Conservation (phyloP, 2,113 vertebrate species). For the Morone chrysops region DNA sequence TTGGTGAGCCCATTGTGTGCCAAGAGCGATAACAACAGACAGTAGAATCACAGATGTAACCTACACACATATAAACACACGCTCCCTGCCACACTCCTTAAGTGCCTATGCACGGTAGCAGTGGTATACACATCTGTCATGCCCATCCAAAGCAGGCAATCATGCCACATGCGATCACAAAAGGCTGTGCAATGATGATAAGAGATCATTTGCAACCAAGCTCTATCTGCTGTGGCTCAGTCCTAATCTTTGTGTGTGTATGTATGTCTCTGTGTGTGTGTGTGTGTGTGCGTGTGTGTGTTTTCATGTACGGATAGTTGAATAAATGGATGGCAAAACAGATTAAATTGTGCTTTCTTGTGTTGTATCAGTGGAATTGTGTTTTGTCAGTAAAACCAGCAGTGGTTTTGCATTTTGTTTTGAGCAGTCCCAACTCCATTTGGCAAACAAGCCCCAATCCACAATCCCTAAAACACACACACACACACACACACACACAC, state of each 20-base stretch:
- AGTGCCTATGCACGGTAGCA: constrained; percentile 55
- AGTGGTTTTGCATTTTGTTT: constrained; percentile 25
- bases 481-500: background rate
- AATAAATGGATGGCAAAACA: constrained; percentile 50
- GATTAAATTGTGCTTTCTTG: constrained; percentile 54
- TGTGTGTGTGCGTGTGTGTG: background rate
- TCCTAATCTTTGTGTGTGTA: constrained; percentile 52
- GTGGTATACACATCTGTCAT: constrained; percentile 63
- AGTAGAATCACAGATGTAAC: constrained; percentile 61
- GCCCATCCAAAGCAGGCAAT: constrained; percentile 63
- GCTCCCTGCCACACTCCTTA: constrained; percentile 26
- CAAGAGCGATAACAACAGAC: constrained; percentile 69
- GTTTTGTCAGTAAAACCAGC: constrained; percentile 25
- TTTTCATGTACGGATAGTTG: constrained; percentile 41
- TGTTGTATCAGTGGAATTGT: constrained; percentile 46
- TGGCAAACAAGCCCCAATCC: constrained; percentile 36
- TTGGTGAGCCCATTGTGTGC: constrained; percentile 66
- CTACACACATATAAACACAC: constrained; percentile 32
- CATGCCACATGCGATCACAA: constrained; percentile 60
- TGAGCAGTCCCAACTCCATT: constrained; percentile 28
- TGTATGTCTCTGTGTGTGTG: constrained; percentile 13
- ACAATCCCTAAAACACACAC: background rate
- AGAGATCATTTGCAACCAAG: constrained; percentile 59
- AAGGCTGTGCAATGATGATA: constrained; percentile 68
- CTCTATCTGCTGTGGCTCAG: constrained; percentile 55